Base-by-base conservation (phyloP, 2,888 invertebrate species). In the Asteroscopus sphinx region DNA sequence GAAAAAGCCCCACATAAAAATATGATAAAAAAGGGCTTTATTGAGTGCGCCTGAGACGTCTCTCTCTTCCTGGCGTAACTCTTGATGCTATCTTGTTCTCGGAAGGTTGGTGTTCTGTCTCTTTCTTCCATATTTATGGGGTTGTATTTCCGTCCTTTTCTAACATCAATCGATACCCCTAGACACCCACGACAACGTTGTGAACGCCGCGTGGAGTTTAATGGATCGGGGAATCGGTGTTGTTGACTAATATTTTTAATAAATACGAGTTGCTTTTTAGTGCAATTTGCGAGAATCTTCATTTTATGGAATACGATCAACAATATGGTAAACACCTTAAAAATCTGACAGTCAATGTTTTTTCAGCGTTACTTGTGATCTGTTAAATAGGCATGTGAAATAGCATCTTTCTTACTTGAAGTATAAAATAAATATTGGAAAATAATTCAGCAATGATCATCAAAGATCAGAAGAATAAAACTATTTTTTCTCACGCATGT, bases 61-160 rank as follows among this genome's bases (percentile, higher is more conserved):
- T 86, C 88, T 82, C 80, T 88, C 89, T 86, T 87, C 89, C 82
- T 83, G 79, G 82, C 81, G 82, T 83, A 80, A 83, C 77, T 88
- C 80, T 81, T 83, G 93, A 93, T 93, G 87, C 89, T 91, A 93
- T 93, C 93, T 91, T 91, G 80, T 93, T 93, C 93, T 90, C 76
- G 77, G 93, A 93, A 93, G 90, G 88, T 76, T 69, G 54, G 17
- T 66, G 2, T 60, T 68, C 37, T 70, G 58, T 88, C 89, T 68
- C 83, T 32, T 33, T 91, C 77, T 46, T 16, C 16, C 68, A 2
- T 37, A 45, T 25, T 28, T 40, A 35, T 53, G 28, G 42, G 28
- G 37, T 36, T 6, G 59, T 84, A 53, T 2, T 30, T 56, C 51
- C 49, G 68, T 90, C 91, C 64, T 77, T 73, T 57, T 91, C 80